These are phyloP conservation scores for Charadrius vociferus DNA, from an alignment of 2,113 vertebrate species.

Conservation along the genomic window DNA sequence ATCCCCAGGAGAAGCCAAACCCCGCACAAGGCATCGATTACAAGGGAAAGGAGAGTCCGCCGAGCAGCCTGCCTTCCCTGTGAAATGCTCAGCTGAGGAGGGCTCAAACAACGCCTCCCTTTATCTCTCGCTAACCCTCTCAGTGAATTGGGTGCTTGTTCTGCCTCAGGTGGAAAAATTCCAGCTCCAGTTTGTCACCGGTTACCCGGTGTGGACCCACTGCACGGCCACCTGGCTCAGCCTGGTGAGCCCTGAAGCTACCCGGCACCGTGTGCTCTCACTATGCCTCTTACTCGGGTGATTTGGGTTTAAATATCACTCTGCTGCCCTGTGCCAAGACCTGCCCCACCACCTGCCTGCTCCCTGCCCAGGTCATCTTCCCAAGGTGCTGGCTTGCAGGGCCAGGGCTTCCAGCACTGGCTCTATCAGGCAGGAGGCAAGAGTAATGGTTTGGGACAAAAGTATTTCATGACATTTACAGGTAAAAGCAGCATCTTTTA, in stretches of 20 bases:
- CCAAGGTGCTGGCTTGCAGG: not conserved
- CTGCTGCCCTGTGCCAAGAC: not conserved
- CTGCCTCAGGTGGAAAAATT: not conserved
- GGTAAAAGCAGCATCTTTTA: not conserved
- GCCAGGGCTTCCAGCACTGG: not conserved
- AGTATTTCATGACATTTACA: not conserved
- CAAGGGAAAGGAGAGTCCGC: not conserved
- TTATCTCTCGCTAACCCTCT: not conserved
- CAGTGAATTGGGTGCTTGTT: not conserved
- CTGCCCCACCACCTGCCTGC: not conserved
- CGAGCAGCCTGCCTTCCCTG: not conserved
- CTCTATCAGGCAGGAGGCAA: not conserved
- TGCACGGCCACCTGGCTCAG: not conserved
- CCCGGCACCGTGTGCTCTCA: not conserved
- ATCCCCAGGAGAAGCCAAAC: not conserved
- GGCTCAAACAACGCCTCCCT: not conserved
- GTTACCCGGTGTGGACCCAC: fast-evolving
- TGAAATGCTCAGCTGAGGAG: not conserved
- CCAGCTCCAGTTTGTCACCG: not conserved
- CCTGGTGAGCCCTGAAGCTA: not conserved
- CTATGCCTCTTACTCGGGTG: not conserved
- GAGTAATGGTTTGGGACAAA: not conserved
- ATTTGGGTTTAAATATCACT: not conserved
- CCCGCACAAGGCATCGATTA: not conserved
- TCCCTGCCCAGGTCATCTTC: not conserved